Evolutionary conservation across 2,113 vertebrate species (phyloP).

Genomic region (Rhadina sibilatrix): DNA sequence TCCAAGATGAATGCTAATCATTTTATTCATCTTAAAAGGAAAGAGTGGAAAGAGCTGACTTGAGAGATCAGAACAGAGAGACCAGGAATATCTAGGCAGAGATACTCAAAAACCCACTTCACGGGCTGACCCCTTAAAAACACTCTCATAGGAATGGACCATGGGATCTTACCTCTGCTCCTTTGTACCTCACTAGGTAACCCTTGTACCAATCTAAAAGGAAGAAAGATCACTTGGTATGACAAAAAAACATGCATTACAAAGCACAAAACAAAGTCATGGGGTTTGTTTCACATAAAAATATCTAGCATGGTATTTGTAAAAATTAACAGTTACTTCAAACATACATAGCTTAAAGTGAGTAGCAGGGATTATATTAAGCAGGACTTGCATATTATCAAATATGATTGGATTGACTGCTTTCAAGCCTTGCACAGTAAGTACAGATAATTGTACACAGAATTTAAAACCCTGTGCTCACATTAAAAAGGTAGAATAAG

Average conservation of each 20-base stretch:
- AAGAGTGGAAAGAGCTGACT: not conserved
- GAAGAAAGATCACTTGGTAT: constrained; percentile 13
- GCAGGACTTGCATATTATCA: not conserved
- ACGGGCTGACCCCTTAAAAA: not conserved
- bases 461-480: not conserved
- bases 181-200: constrained; percentile 83
- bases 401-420: not conserved
- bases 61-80: not conserved
- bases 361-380: not conserved
- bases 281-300: not conserved
- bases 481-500: not conserved
- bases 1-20: not conserved
- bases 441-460: not conserved
- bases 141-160: not conserved
- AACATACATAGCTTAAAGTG: not conserved
- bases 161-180: constrained; percentile 77
- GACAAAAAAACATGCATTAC: not conserved
- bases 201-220: constrained; percentile 91
- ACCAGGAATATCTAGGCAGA: not conserved
- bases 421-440: not conserved
- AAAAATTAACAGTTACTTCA: not conserved
- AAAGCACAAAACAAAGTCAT: not conserved
- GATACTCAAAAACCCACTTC: fast-evolving
- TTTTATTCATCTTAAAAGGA: not conserved
- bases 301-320: not conserved